Conservation (phyloP, 2,888 invertebrate genomes). For the Phortica magna region DNA sequence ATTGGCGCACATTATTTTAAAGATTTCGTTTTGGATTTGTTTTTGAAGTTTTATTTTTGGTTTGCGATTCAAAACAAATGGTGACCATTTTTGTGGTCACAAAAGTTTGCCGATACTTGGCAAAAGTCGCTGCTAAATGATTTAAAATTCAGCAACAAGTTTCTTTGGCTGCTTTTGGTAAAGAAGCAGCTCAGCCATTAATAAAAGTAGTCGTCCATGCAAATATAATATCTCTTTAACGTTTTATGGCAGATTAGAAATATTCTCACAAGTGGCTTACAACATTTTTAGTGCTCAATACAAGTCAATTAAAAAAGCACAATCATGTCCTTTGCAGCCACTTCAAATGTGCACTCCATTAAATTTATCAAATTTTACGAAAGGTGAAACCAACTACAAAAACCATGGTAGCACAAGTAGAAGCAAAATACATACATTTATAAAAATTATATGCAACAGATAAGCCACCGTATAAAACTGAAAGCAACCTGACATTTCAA, state of each 20-base stretch:
- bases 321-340: not conserved
- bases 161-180: not conserved
- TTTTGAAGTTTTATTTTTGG: conserved; percentile 4
- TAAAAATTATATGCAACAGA: conserved; percentile 11
- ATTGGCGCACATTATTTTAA: conserved; percentile 65
- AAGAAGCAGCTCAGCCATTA: too few species aligned
- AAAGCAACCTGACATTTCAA: not conserved
- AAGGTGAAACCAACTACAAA: not conserved
- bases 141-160: not conserved
- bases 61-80: not conserved
- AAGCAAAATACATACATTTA: not conserved
- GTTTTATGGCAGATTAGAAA: too few species aligned
- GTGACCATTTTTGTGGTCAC: conserved; percentile 4
- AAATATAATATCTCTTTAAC: too few species aligned
- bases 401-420: not conserved
- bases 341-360: conserved; percentile 11
- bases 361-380: conserved; percentile 12
- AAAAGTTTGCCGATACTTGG: not conserved
- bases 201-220: too few species aligned
- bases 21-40: conserved; percentile 43
- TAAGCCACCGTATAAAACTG: not conserved
- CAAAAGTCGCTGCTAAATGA: not conserved
- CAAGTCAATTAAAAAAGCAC: too few species aligned
- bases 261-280: too few species aligned
- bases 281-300: too few species aligned